Base-by-base conservation (phyloP, 2,888 invertebrate species). In the Cactoblastis cactorum region DNA sequence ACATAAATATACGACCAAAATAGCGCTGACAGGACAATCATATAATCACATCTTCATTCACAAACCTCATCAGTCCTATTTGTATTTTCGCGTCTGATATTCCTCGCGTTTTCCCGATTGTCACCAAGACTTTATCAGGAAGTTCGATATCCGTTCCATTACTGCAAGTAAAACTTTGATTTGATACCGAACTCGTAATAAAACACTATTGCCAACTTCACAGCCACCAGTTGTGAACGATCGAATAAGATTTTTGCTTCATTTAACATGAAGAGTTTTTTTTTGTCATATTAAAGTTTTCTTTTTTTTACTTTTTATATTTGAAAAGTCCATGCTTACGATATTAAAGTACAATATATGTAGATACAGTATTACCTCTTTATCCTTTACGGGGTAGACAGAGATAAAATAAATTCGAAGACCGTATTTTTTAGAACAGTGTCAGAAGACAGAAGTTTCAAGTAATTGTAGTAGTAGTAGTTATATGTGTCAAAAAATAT, bases 111-210 rank as follows among this genome's bases (percentile, higher is more conserved):
- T 49, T 49, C 22, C 58, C 60, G 63, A 58, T 62, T 79, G 77
- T 79, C 71, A 64, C 63, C 62, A 56, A 61, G 73, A 68, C 71
- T 76, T 77, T 78, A 80, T 74, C 74, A 65, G 64, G 69, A 80
- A 75, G 72, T 74, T 73, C 77, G 77, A 83, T 87, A 83, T 86
- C 84, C 80, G 79, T 72, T 77, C 78, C 71, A 83, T 87, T 86
- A 85, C 82, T 74, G 80, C 72, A 58, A 66, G 76, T 83, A 77
- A 83, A 88, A 88, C 76, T 88, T 89, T 83, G 84, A 88, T 89
- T 84, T 75, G 83, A 83, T 86, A 80, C 74, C 69, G 76, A 74
- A 77, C 77, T 72, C 69, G 71, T 71, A 66, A 67, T 63, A 63
- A 65, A 65, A 70, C 71, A 77, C 68, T 77, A 77, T 77, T 77